Percentiles rank a stretch among this genome's conserved stretches.
These are phyloP conservation scores for Pseudolaguvia tuberculata DNA, from an alignment of 2,113 vertebrate genomes.

Conservation along the genomic window DNA sequence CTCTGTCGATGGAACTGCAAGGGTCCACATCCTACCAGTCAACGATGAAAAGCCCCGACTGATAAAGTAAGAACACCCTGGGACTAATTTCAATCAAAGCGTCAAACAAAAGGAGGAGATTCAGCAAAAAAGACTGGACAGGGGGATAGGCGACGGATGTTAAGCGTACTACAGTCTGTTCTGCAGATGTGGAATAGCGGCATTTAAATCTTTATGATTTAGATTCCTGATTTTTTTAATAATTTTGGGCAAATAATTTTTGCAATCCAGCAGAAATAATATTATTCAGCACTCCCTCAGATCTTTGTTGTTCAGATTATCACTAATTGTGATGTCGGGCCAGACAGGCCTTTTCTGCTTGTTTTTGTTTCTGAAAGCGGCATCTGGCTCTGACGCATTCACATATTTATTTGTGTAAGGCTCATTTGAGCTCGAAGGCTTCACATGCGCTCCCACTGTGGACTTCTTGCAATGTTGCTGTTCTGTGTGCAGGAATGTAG, in stretches of 20 bases:
- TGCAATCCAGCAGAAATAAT: constrained; percentile 64
- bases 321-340: constrained; percentile 54
- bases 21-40: constrained; percentile 78
- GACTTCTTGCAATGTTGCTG: constrained; percentile 22
- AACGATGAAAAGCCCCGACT: constrained; percentile 78
- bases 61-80: constrained; percentile 64
- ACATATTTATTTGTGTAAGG: constrained; percentile 45
- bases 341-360: constrained; percentile 50
- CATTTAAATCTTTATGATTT: background rate
- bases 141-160: constrained; percentile 8
- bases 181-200: constrained; percentile 46
- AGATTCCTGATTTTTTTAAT: constrained; percentile 33
- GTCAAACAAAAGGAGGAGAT: constrained; percentile 26
- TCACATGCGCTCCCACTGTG: background rate
- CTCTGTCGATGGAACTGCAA: constrained; percentile 74
- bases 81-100: constrained; percentile 49
- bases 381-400: constrained; percentile 45
- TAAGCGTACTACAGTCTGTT: constrained; percentile 34
- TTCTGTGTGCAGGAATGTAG: constrained; percentile 56
- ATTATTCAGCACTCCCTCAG: constrained; percentile 60
- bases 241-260: constrained; percentile 44
- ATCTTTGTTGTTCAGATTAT: constrained; percentile 56
- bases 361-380: constrained; percentile 57
- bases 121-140: constrained; percentile 34
- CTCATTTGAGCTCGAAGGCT: constrained; percentile 32